Percentiles rank a stretch among this genome's conserved stretches.
Evolutionary conservation across 1,140 invertebrate genomes (phyloP).

Genomic region (Camponotus vicinus): DNA sequence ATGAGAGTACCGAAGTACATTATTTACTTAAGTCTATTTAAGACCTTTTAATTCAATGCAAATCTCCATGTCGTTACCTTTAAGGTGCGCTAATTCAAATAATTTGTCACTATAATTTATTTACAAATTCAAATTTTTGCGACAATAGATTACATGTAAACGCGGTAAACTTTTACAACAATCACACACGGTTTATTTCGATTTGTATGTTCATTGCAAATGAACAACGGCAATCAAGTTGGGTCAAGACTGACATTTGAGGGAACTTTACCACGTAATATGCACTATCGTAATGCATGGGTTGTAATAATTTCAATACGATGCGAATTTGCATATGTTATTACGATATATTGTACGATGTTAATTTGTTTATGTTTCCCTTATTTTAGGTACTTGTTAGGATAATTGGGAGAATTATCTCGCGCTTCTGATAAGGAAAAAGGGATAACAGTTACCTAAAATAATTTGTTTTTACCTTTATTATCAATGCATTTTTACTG

Average conservation of each 20-base stretch:
- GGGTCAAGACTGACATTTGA: conserved; percentile 75
- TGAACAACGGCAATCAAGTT: conserved; percentile 73
- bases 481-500: background rate
- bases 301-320: conserved; percentile 42
- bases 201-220: conserved; percentile 15
- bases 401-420: background rate
- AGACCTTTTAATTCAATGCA: conserved; percentile 67
- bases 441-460: background rate
- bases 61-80: conserved; percentile 45
- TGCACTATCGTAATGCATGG: conserved; percentile 71
- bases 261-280: conserved; percentile 51
- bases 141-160: conserved; percentile 63
- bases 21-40: conserved; percentile 77
- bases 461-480: background rate
- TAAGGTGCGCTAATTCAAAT: conserved; percentile 58
- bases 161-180: conserved; percentile 41
- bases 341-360: too few relatives aligned
- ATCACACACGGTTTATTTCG: conserved; percentile 41
- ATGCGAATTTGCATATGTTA: background rate
- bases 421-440: background rate
- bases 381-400: background rate
- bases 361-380: background rate
- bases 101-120: conserved; percentile 71
- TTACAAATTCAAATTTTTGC: conserved; percentile 46
- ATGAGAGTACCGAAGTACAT: conserved; percentile 65